Conservation (phyloP, 2,113 vertebrate genomes). For the Acanthochromis polyacanthus region DNA sequence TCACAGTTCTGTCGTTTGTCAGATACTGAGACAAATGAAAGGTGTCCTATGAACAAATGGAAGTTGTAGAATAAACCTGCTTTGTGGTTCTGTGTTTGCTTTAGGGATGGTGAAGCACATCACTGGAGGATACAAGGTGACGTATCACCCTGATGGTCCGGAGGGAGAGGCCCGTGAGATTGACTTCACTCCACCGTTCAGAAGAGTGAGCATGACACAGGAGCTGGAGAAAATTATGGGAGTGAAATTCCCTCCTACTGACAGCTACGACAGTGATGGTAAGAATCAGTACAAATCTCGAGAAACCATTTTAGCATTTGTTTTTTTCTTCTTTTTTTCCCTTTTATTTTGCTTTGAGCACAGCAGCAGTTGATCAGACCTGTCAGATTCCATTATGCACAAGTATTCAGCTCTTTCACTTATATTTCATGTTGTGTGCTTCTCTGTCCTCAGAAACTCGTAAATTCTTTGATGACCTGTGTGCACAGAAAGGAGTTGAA, state of each 20-base stretch:
- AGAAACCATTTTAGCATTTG: not conserved
- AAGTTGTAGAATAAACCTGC: too few relatives aligned
- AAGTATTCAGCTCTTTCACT: not conserved
- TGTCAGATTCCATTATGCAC: not conserved
- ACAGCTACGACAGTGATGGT: constrained; percentile 82
- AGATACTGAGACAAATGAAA: not conserved
- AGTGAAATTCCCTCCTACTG: constrained; percentile 89
- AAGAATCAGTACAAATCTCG: constrained; percentile 19
- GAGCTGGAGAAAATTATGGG: constrained; percentile 93
- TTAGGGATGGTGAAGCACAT: constrained; percentile 96
- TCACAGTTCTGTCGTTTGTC: constrained; percentile 1
- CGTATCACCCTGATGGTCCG: constrained; percentile 94
- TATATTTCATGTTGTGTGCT: not conserved
- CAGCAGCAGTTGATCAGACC: not conserved
- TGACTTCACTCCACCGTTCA: constrained; percentile 98
- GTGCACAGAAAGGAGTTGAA: constrained; percentile 90
- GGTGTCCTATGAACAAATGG: not conserved
- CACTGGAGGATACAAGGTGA: constrained; percentile 92
- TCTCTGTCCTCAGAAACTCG: constrained; percentile 88
- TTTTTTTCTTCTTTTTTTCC: not conserved
- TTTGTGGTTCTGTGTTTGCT: constrained; percentile 27
- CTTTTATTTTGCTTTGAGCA: not conserved
- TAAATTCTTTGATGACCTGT: constrained; percentile 93
- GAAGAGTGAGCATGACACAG: constrained; percentile 90
- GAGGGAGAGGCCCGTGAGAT: constrained; percentile 91